Conservation (phyloP, 2,113 vertebrate genomes). For the Aegotheles bennettii region DNA sequence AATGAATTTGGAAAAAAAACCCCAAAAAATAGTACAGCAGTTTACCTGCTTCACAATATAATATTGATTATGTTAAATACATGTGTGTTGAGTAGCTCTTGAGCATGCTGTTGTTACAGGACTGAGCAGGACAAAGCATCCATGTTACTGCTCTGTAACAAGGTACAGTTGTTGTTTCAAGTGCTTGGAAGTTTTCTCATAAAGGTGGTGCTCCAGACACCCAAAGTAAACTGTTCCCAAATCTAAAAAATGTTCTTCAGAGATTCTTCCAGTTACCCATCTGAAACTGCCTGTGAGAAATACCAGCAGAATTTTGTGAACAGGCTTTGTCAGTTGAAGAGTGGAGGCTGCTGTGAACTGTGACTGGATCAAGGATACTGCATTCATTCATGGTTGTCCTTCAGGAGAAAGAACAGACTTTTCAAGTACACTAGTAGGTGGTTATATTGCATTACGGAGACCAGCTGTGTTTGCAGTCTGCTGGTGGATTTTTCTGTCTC, state of each 20-base stretch:
- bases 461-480: neutral
- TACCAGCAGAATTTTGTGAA: neutral
- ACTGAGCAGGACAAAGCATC: neutral
- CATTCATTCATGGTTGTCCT: neutral
- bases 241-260: neutral
- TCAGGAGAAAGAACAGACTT: neutral
- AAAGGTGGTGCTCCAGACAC: neutral
- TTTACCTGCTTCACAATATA: neutral
- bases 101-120: neutral
- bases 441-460: neutral
- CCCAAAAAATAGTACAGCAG: neutral
- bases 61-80: neutral
- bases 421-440: neutral
- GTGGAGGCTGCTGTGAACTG: fast-evolving
- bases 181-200: neutral
- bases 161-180: neutral
- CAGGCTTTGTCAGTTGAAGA: neutral
- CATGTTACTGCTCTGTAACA: neutral
- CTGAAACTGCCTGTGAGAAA: neutral
- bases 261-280: neutral
- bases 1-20: neutral
- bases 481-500: neutral
- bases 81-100: neutral
- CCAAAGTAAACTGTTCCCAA: neutral
- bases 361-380: neutral